Base-by-base conservation (phyloP, 2,797 vertebrate genomes). In the Lagorchestes hirsutus region DNA sequence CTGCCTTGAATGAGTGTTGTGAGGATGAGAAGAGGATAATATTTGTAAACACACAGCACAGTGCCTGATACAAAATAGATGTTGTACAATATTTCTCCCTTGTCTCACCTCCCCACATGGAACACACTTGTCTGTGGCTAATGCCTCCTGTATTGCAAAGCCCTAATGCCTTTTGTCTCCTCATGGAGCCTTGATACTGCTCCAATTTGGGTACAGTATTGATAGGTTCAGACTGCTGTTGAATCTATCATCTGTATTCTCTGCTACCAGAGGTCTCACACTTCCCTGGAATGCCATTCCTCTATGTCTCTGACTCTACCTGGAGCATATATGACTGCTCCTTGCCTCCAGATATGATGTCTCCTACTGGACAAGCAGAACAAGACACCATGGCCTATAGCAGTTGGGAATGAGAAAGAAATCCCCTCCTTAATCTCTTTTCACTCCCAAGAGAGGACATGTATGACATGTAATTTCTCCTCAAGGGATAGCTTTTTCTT, bases 1-100 rank as follows among this genome's bases (percentile, higher is more conserved):
- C 92, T 90, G 90, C 9, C 10, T 94, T 55, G 22, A 14, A 87
- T 54, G 82, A 56, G 82, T 95, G 22, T 54, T 91, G 54, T 95
- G 28, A 52, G 96, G 87, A 82, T 28, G 54, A 27, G 94, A 92
- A 90, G 50, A 90, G 10, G 3, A 54, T 54, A 92, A 93, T 14
- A 52, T 93, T 54, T 12, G 1, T 92, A 74, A 96, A 34, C 6
- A 6, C 1, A 56, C 91, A 92, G 59, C 52, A 31, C n/a, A 74
- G 40, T 90, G 27, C 2, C 55, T 58, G 56, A 31, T 24, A 74
- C 4, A 54, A 56, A 95, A 54, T 55, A 91, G 93, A 24, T 74
- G 29, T 31, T 93, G 3, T 58, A 46, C 16, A 92, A 55, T 58
- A 34, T 93, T 46, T n/a, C 24, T 82, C n/a, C 2, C 74, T 46